Evolutionary conservation across 2,888 invertebrate species (phyloP).

Genomic region (Stramonita haemastoma): DNA sequence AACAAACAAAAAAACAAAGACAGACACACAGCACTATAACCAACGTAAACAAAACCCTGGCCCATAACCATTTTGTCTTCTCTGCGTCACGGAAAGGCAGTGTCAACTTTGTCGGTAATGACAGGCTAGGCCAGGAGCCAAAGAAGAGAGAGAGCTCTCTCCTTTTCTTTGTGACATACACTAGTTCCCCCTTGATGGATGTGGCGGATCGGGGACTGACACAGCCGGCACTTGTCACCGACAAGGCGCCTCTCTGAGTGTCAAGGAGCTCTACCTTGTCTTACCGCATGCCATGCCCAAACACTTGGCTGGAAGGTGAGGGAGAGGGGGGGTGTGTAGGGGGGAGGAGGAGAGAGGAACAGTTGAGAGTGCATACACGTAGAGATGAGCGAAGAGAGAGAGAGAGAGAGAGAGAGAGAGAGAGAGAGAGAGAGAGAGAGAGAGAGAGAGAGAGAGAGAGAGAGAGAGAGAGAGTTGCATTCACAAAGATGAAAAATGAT

Average conservation of each 20-base stretch:
- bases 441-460: background rate
- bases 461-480: background rate
- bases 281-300: no score
- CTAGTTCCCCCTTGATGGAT: background rate
- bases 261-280: no score
- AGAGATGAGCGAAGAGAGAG: background rate
- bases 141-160: background rate
- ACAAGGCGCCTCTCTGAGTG: no score
- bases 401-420: background rate
- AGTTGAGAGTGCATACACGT: no score
- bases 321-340: background rate
- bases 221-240: background rate
- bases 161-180: background rate
- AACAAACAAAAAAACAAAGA: background rate
- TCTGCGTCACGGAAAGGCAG: background rate
- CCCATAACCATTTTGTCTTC: background rate
- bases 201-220: background rate
- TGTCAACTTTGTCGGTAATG: background rate
- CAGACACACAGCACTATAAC: background rate
- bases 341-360: background rate
- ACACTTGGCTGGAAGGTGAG: no score
- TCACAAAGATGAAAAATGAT: no score
- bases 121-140: background rate
- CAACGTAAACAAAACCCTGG: background rate
- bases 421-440: background rate